Evolutionary conservation across 2,113 vertebrate species (phyloP).

Genomic region (Coturnix japonica): DNA sequence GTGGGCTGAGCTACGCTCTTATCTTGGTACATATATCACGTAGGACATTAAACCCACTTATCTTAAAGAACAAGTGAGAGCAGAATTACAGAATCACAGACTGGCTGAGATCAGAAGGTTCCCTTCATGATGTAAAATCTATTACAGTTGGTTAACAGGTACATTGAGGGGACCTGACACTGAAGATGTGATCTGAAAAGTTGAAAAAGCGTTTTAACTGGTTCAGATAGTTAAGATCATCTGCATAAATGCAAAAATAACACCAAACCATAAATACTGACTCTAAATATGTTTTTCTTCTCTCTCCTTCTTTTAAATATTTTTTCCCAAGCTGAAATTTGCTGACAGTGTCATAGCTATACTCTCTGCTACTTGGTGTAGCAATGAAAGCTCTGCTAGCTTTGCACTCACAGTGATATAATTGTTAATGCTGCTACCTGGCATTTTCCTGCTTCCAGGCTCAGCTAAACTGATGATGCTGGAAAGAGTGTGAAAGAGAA

Average conservation of each 20-base stretch:
- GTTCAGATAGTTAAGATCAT: background rate
- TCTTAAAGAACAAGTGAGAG: background rate
- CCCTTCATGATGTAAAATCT: background rate
- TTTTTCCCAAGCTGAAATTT: background rate
- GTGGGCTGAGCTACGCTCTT: background rate
- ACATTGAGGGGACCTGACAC: rapidly evolving
- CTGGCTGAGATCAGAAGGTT: background rate
- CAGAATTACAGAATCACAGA: background rate
- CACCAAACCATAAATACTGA: background rate
- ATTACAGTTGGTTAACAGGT: background rate
- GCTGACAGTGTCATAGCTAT: background rate
- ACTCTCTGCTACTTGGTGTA: background rate
- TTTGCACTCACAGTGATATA: background rate
- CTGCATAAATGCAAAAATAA: background rate
- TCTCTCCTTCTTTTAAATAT: background rate
- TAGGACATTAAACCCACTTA: background rate
- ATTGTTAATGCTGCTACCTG: constrained; percentile 8
- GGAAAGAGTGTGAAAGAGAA: background rate
- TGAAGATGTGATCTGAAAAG: background rate
- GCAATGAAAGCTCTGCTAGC: background rate
- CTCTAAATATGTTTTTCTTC: background rate
- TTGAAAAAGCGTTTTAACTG: background rate
- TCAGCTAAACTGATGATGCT: constrained; percentile 8
- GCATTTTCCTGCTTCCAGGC: constrained; percentile 10
- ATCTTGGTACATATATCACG: background rate